phyloP scores from a whole-genome alignment of 2,797 vertebrate genomes.

The Neoniphon sammara region DNA sequence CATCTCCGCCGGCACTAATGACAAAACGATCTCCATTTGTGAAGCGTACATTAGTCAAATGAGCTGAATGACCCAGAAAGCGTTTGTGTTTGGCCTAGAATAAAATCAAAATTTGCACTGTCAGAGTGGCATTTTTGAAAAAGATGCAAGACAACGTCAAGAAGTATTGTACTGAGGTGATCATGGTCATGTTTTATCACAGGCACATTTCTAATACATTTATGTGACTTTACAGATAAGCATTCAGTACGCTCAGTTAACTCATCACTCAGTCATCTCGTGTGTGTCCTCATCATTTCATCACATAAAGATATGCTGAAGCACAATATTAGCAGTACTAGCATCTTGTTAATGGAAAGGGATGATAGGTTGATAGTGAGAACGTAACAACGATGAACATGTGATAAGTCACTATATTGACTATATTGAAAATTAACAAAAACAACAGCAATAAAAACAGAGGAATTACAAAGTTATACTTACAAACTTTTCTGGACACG shows the following conservation, averaged over 20 bases:
- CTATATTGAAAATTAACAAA: constrained; percentile 16
- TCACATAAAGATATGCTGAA: not conserved
- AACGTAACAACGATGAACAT: too few relatives aligned
- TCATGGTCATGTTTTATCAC: too few relatives aligned
- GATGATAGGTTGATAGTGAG: not conserved
- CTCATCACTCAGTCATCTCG: not conserved
- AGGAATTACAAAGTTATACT: constrained; percentile 74
- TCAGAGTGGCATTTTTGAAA: constrained; percentile 1
- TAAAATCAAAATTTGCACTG: constrained; percentile 43
- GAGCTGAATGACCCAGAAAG: constrained; percentile 96
- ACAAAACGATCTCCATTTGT: constrained; percentile 92
- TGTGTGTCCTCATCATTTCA: not conserved
- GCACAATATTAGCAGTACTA: not conserved
- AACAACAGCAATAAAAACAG: constrained; percentile 5
- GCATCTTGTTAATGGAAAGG: constrained; percentile 1
- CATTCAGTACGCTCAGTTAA: not conserved
- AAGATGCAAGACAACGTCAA: not conserved
- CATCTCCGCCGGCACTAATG: constrained; percentile 94
- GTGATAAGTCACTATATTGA: constrained; percentile 10
- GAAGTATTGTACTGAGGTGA: too few relatives aligned
- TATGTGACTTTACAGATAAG: constrained; percentile 1
- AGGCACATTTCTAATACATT: not conserved
- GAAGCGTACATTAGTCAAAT: constrained; percentile 95
- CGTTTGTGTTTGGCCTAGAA: constrained; percentile 97
- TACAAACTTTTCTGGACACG: constrained; percentile 99